Evolutionary conservation across 2,888 invertebrate species (phyloP), one percentile per base, ranked within the genome.

Genomic region (Auanema sp.): DNA sequence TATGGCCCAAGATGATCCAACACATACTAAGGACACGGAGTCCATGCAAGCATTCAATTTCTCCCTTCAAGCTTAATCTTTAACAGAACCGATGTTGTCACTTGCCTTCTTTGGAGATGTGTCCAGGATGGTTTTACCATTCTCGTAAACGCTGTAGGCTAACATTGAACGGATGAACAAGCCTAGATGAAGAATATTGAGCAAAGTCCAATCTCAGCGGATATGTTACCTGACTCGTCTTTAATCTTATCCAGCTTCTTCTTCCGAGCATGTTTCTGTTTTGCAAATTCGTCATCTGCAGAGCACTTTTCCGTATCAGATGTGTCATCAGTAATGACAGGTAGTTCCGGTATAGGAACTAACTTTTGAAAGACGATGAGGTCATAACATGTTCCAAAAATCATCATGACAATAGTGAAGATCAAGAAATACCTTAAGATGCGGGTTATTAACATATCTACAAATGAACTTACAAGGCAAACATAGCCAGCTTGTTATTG

Each of bases 1-100:
- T 85, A 71, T 89, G 89, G 0, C 86, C 87, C 64, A 87, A 78
- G 51, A 88, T 86, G 21, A 89, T 87, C 88, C 88, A 89, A 33
- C 86, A 71, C 87, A 89, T 88, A 18, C 87, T 86, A 21, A 88
- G 79, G 69, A 88, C 87, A 69, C 87, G 84, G 11, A 74, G 69
- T 2, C 75, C 72, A 53, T 72, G 72, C 8, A 75, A 59, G 3
- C 68, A 63, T 21, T 72, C 69, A 44, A 75, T 73, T 21, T 72
- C 70, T 24, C 64, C 61, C 23, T 60, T 16, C 50, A 60, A 50
- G 6, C 2, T 23, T 21, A 58, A 49, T 8, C 41, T 21, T 11
- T n/a, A 14, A 50, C 2, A 5, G 23, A 10, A 11, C 11, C 6
- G 4, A 47, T 18, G 18, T 5, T 47, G 6, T 8, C 4, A 16